Conservation (phyloP, 2,888 invertebrate genomes). For the Tetropium fuscum region DNA sequence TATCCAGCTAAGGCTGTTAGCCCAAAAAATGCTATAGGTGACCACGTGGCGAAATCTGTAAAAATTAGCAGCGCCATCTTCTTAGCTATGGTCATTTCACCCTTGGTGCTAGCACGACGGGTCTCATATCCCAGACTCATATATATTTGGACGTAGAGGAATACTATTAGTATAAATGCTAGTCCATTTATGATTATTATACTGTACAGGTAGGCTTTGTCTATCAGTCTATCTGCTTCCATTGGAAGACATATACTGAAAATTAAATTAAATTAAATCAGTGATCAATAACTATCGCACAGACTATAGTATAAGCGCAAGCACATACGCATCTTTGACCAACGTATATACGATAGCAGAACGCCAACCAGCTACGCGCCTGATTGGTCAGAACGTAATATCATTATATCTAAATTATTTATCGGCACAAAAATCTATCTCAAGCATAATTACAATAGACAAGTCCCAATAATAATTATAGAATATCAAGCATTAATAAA, state of each 20-base stretch:
- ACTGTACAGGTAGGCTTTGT: conserved; percentile 79
- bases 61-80: conserved; percentile 91
- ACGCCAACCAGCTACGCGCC: too few species aligned
- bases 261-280: too few species aligned
- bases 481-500: too few species aligned
- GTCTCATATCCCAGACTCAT: conserved; percentile 80
- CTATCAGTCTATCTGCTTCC: conserved; percentile 77
- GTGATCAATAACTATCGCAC: too few species aligned
- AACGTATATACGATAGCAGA: too few species aligned
- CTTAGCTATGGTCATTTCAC: conserved; percentile 84
- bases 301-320: too few species aligned
- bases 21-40: conserved; percentile 91
- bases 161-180: conserved; percentile 85
- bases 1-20: conserved; percentile 87
- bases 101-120: conserved; percentile 68
- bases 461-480: too few species aligned
- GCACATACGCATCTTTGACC: too few species aligned
- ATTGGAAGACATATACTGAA: conserved; percentile 89
- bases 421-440: too few species aligned
- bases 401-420: too few species aligned
- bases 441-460: too few species aligned
- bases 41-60: conserved; percentile 82
- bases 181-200: conserved; percentile 82
- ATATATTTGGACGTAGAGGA: conserved; percentile 90
- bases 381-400: too few species aligned